Conservation (phyloP, 2,113 vertebrate species). For the Axis porcinus region DNA sequence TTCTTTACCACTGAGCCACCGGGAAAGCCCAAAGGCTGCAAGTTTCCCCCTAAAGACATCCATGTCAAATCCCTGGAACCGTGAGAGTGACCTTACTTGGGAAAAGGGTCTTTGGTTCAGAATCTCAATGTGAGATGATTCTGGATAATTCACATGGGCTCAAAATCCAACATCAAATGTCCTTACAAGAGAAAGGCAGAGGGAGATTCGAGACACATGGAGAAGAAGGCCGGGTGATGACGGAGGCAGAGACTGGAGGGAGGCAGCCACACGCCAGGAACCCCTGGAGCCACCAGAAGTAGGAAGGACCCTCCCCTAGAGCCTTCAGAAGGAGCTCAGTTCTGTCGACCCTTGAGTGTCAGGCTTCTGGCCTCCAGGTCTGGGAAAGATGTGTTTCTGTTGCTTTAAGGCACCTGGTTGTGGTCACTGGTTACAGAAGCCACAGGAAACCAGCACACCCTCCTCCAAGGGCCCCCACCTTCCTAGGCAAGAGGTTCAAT, state of each 20-base stretch:
- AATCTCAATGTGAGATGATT: neutral
- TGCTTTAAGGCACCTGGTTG: neutral
- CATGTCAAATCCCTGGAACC: neutral
- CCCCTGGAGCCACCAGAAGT: neutral
- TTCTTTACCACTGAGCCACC: neutral
- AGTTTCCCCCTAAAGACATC: neutral
- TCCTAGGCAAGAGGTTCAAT: neutral
- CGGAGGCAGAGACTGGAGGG: neutral
- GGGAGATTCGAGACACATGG: neutral
- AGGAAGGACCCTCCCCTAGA: neutral
- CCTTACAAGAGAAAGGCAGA: neutral
- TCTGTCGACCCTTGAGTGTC: neutral
- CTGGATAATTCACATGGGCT: too few relatives aligned
- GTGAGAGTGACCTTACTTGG: too few relatives aligned
- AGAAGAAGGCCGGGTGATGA: neutral
- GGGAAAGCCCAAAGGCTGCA: neutral
- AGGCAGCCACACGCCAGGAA: neutral
- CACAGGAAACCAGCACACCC: too few relatives aligned
- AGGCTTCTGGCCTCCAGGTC: neutral
- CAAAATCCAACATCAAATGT: neutral
- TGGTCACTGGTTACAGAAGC: neutral
- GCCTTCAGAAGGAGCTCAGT: fast-evolving
- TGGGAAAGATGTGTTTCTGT: neutral
- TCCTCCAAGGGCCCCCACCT: too few relatives aligned
- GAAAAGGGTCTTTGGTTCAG: neutral